Conservation (phyloP, 2,113 vertebrate species). For the Tyto alba region DNA sequence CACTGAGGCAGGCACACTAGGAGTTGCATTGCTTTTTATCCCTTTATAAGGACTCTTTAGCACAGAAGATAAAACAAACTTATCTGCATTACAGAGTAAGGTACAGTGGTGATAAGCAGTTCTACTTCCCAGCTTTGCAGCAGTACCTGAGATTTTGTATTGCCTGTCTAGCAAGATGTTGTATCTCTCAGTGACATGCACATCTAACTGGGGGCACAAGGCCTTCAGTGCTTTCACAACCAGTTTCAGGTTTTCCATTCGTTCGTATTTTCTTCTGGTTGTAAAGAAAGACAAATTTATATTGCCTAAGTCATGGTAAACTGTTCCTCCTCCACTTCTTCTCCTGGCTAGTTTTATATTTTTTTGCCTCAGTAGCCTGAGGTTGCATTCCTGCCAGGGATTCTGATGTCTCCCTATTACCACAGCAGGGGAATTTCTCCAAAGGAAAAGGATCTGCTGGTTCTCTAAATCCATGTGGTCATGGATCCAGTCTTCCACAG, state of each 20-base stretch:
- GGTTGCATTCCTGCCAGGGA: slow-evolving; percentile 91
- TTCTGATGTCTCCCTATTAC: slow-evolving; percentile 97
- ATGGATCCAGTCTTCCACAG: slow-evolving; percentile 95
- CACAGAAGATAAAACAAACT: slow-evolving; percentile 73
- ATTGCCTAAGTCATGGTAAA: slow-evolving; percentile 96
- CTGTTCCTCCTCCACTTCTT: slow-evolving; percentile 92
- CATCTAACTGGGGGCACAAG: slow-evolving; percentile 76
- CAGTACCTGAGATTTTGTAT: slow-evolving; percentile 93
- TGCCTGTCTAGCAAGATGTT: slow-evolving; percentile 84
- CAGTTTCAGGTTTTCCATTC: slow-evolving; percentile 83
- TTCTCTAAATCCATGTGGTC: slow-evolving; percentile 80
- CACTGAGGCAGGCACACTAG: slow-evolving; percentile 83
- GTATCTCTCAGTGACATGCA: slow-evolving; percentile 79
- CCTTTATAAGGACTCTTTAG: slow-evolving; percentile 81
- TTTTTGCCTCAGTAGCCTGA: slow-evolving; percentile 74
- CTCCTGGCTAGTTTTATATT: slow-evolving; percentile 84
- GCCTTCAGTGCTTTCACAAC: slow-evolving; percentile 79
- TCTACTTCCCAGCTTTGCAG: slow-evolving; percentile 85
- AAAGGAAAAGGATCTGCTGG: slow-evolving; percentile 80
- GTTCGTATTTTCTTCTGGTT: slow-evolving; percentile 82
- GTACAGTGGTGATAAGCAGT: slow-evolving; percentile 94
- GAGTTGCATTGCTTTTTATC: slow-evolving; percentile 88
- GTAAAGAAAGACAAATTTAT: slow-evolving; percentile 95
- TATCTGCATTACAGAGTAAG: slow-evolving; percentile 80
- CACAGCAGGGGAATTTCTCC: slow-evolving; percentile 85